These are phyloP conservation scores for Plemyria rubiginata DNA, from an alignment of 2,888 invertebrate genomes.

Conservation along the genomic window DNA sequence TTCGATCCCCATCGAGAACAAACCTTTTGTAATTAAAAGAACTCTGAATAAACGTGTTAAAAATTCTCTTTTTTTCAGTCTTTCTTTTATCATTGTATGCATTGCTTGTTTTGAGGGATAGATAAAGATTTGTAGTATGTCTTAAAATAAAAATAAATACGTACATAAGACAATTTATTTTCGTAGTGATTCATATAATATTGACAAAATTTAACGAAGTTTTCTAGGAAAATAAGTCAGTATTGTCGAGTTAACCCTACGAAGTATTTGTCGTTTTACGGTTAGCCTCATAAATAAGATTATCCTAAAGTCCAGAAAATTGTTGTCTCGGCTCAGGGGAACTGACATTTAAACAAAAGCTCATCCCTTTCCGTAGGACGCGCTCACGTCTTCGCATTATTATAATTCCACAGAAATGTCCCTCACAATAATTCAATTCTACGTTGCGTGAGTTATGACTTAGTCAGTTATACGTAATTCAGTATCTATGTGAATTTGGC, in stretches of 20 bases:
- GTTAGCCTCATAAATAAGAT: slow-evolving; percentile 50
- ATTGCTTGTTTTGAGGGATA: too few relatives aligned
- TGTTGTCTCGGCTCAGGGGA: slow-evolving; percentile 32
- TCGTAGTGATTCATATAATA: not conserved
- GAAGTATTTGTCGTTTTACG: slow-evolving; percentile 43
- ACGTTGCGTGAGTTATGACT: slow-evolving; percentile 40
- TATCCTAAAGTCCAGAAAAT: slow-evolving; percentile 44
- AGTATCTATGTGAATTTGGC: slow-evolving; percentile 45
- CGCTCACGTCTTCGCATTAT: slow-evolving; percentile 45
- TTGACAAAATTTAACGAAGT: not conserved
- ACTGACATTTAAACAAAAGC: slow-evolving; percentile 50
- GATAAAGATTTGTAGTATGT: too few relatives aligned
- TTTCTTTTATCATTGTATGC: too few relatives aligned
- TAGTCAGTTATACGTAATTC: too few relatives aligned
- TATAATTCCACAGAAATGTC: slow-evolving; percentile 48
- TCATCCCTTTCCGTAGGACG: slow-evolving; percentile 47
- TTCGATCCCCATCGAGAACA: too few relatives aligned
- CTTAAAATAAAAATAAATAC: too few relatives aligned
- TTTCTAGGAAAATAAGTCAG: slow-evolving; percentile 17
- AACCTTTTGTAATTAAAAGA: too few relatives aligned
- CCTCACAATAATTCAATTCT: slow-evolving; percentile 44
- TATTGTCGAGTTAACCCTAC: slow-evolving; percentile 33
- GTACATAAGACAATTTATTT: too few relatives aligned
- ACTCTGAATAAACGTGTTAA: too few relatives aligned
- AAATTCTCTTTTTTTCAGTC: too few relatives aligned